Percentiles rank a stretch among this genome's conserved stretches.
phyloP scores from a whole-genome alignment of 2,888 invertebrate genomes.

The Helleia helle region DNA sequence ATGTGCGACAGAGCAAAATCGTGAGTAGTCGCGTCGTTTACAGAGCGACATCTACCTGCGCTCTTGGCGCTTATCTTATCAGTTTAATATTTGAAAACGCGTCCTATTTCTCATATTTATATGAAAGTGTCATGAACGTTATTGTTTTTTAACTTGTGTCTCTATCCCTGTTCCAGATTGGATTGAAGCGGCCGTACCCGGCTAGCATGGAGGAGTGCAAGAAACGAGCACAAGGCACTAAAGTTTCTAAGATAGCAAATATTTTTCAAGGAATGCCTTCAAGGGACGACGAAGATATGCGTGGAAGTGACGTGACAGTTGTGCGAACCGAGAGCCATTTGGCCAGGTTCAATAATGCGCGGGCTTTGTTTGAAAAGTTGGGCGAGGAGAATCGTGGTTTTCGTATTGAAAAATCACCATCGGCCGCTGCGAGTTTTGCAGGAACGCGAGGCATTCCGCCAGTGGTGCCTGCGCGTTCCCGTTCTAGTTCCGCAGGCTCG shows the following conservation, averaged over 20 bases:
- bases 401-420: slow-evolving; percentile 74
- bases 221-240: slow-evolving; percentile 80
- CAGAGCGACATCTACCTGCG: slow-evolving; percentile 48
- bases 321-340: slow-evolving; percentile 91
- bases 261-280: slow-evolving; percentile 87
- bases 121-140: slow-evolving; percentile 25
- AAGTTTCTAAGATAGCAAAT: slow-evolving; percentile 93
- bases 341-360: slow-evolving; percentile 92
- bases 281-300: slow-evolving; percentile 67
- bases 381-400: slow-evolving; percentile 81
- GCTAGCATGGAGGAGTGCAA: slow-evolving; percentile 80
- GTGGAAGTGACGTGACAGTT: slow-evolving; percentile 78
- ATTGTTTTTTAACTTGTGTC: neutral
- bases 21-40: slow-evolving; percentile 35
- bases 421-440: slow-evolving; percentile 69
- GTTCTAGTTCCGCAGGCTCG: slow-evolving; percentile 80
- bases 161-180: slow-evolving; percentile 56
- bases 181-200: slow-evolving; percentile 65
- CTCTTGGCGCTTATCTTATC: slow-evolving; percentile 51
- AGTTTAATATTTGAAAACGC: slow-evolving; percentile 35
- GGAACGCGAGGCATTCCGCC: slow-evolving; percentile 70
- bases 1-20: slow-evolving; percentile 48
- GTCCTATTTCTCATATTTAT: slow-evolving; percentile 35
- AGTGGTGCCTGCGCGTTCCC: slow-evolving; percentile 71
- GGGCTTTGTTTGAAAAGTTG: slow-evolving; percentile 92